Conservation (phyloP, 2,113 vertebrate species). For the Xiphophorus hellerii region DNA sequence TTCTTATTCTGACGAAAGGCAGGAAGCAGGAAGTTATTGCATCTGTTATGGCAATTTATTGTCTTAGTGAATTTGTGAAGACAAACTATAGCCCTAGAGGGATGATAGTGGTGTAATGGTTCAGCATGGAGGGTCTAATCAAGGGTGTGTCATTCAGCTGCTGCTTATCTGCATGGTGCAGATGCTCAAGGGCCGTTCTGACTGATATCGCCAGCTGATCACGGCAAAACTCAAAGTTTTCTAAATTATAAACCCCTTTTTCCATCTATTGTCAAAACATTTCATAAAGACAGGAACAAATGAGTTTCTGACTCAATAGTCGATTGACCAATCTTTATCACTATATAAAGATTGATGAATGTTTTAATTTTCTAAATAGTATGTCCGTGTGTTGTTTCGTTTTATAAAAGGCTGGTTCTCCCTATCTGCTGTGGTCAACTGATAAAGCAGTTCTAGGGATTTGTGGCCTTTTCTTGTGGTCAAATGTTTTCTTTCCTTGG, state of each 20-base stretch:
- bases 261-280: not conserved
- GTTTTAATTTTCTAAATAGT: not conserved
- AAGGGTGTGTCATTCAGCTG: constrained; percentile 60
- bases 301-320: not conserved
- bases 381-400: not conserved
- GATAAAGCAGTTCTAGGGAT: constrained; percentile 55
- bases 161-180: constrained; percentile 72
- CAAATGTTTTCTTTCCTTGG: constrained; percentile 18
- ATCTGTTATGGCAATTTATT: not conserved
- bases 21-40: not conserved
- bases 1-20: constrained; percentile 51
- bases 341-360: not conserved
- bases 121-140: constrained; percentile 22
- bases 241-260: not conserved
- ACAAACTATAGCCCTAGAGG: not conserved
- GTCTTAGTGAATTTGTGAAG: not conserved
- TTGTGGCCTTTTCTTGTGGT: constrained; percentile 53
- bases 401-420: not conserved
- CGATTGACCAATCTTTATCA: not conserved
- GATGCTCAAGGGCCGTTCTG: constrained; percentile 31
- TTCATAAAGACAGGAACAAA: not conserved
- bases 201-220: constrained; percentile 46
- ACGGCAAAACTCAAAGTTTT: constrained; percentile 2
- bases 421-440: constrained; percentile 33
- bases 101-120: not conserved